These are phyloP conservation scores for Stichodactyla helianthus DNA, from an alignment of 64 coral and sea anemone genomes.

Conservation along the genomic window DNA sequence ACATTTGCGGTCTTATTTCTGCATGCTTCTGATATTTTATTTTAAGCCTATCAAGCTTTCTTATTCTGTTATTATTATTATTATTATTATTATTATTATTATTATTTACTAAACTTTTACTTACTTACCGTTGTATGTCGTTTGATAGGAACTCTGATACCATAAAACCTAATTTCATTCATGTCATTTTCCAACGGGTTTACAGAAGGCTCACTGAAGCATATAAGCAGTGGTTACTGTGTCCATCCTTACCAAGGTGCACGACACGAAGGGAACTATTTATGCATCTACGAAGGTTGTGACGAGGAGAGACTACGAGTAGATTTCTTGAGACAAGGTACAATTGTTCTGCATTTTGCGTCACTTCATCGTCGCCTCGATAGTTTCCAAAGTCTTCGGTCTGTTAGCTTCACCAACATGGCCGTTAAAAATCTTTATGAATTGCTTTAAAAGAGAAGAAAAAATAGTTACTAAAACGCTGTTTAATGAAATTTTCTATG, in stretches of 20 bases:
- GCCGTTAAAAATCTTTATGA: background rate
- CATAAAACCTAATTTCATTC: too few relatives aligned
- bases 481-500: too few relatives aligned
- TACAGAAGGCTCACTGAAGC: slow-evolving; percentile 20
- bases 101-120: too few relatives aligned
- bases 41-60: background rate
- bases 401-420: background rate
- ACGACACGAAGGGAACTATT: background rate
- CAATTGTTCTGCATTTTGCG: background rate
- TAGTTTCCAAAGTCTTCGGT: too few relatives aligned
- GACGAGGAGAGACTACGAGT: slow-evolving; percentile 16
- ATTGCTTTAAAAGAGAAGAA: background rate
- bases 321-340: slow-evolving; percentile 39
- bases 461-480: too few relatives aligned
- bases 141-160: too few relatives aligned
- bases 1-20: too few relatives aligned
- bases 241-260: slow-evolving; percentile 19
- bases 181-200: too few relatives aligned
- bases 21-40: background rate
- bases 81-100: too few relatives aligned
- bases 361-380: too few relatives aligned
- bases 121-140: too few relatives aligned
- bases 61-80: background rate
- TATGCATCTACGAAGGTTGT: slow-evolving; percentile 23
- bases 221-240: slow-evolving; percentile 16